Percentiles rank a stretch among this genome's conserved stretches.
Conservation (phyloP, 2,113 vertebrate species). For the Erythrolamprus reginae region DNA sequence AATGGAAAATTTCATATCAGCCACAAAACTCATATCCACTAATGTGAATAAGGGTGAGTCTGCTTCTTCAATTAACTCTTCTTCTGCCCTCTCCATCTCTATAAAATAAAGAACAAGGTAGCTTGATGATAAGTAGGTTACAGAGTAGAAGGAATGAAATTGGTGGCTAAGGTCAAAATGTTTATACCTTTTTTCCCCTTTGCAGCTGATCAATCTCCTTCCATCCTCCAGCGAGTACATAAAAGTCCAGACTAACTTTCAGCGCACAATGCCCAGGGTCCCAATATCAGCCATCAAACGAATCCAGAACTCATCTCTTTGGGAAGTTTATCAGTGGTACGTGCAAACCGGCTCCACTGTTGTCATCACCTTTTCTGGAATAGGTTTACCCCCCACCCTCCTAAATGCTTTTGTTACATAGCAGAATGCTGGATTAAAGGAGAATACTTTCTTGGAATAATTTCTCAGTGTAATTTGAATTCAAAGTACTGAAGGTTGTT, state of each 20-base stretch:
- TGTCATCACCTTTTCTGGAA: not conserved
- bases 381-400: too few species aligned
- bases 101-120: not conserved
- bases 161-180: not conserved
- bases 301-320: constrained; percentile 83
- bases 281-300: constrained; percentile 69
- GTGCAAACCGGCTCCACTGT: constrained; percentile 31
- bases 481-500: not conserved
- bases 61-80: not conserved
- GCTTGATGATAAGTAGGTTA: not conserved
- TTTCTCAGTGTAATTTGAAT: not conserved
- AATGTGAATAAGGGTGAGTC: too few species aligned
- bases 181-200: not conserved
- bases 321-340: constrained; percentile 82
- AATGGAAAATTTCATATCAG: not conserved
- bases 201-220: constrained; percentile 70
- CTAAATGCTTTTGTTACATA: constrained; percentile 19
- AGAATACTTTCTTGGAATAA: too few species aligned
- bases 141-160: not conserved
- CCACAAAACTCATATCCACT: not conserved
- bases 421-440: not conserved
- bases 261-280: constrained; percentile 66
- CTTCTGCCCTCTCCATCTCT: not conserved
- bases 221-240: constrained; percentile 62
- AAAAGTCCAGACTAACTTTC: constrained; percentile 69